Evolutionary conservation across 2,797 vertebrate species (phyloP), one percentile per base, ranked within the genome.

Genomic region (Poecilia picta): DNA sequence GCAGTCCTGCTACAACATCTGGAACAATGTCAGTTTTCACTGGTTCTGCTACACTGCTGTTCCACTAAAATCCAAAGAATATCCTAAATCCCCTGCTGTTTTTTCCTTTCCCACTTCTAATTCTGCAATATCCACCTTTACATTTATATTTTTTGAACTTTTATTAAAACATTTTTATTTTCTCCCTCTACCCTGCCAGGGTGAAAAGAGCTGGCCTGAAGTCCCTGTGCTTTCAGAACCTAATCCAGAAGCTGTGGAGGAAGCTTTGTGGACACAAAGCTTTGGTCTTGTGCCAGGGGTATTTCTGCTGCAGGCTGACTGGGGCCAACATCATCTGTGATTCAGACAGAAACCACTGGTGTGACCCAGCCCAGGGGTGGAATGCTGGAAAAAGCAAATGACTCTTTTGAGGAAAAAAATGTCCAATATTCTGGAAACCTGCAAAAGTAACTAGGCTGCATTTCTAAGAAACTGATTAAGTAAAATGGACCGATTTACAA

Each of bases 1-100:
- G 80, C 81, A 75, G 81, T 71, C 73, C 75, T 76, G 47, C 79
- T 76, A 2, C 73, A 90, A 89, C 91, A 91, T 93, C 89, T 91
- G 90, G 86, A 89, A 79, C 80, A 66, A 77, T 73, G 81, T 83
- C 75, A 70, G 76, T 89, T 88, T 88, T 85, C 73, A 83, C 72
- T 82, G 78, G 81, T 84, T 81, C 71, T 49, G 72, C 80, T 79
- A 53, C 45, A 51, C 57, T 62, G 31, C 71, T 47, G 72, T 79
- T 79, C n/a, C 53, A 62, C 41, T 46, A 33, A 46, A 64, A 36
- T 46, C 41, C 23, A 70, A 70, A 70, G 20, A 70, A 43, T 70
- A 70, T 45, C 39, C 41, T 71, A 41, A 45, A 16, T 45, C 68
- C 39, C 11, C 68, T 71, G 41, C 23, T 71, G 41, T 72, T 45